phyloP scores from a whole-genome alignment of 1,140 invertebrate species.

The Drosophila parvula region DNA sequence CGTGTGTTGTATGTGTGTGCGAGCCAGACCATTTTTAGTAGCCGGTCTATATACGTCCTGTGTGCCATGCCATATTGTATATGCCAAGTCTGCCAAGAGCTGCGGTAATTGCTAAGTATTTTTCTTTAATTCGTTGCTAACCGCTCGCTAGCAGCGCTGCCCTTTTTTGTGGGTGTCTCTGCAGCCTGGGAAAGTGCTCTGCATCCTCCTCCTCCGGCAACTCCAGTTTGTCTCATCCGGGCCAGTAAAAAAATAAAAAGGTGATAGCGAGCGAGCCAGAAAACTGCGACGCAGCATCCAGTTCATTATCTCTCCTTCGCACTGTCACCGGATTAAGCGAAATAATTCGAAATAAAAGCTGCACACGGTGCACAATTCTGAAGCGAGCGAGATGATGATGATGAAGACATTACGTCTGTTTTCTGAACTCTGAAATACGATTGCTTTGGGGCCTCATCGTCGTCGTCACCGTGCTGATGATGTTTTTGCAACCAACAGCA shows the following conservation, averaged over 20 bases:
- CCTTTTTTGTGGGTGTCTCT: slow-evolving; percentile 57
- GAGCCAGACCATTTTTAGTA: slow-evolving; percentile 77
- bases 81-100: slow-evolving; percentile 35
- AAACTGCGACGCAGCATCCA: slow-evolving; percentile 37
- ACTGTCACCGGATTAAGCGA: slow-evolving; percentile 38
- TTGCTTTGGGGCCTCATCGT: slow-evolving; percentile 25
- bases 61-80: slow-evolving; percentile 30
- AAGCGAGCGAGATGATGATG: slow-evolving; percentile 16
- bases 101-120: slow-evolving; percentile 57
- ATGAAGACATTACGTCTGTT: slow-evolving; percentile 58
- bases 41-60: slow-evolving; percentile 62
- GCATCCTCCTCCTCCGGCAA: background rate
- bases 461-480: slow-evolving; percentile 16
- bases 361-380: slow-evolving; percentile 55
- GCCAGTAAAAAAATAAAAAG: slow-evolving; percentile 14
- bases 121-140: slow-evolving; percentile 44
- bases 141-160: slow-evolving; percentile 11
- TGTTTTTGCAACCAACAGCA: slow-evolving; percentile 39
- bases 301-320: slow-evolving; percentile 41
- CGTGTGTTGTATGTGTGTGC: slow-evolving; percentile 36
- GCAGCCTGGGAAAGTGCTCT: slow-evolving; percentile 40
- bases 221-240: slow-evolving; percentile 22
- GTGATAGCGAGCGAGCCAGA: slow-evolving; percentile 31
- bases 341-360: slow-evolving; percentile 31
- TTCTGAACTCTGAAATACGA: slow-evolving; percentile 16